Conservation (phyloP, 2,888 invertebrate species). For the Thecocarcelia acutangulata region DNA sequence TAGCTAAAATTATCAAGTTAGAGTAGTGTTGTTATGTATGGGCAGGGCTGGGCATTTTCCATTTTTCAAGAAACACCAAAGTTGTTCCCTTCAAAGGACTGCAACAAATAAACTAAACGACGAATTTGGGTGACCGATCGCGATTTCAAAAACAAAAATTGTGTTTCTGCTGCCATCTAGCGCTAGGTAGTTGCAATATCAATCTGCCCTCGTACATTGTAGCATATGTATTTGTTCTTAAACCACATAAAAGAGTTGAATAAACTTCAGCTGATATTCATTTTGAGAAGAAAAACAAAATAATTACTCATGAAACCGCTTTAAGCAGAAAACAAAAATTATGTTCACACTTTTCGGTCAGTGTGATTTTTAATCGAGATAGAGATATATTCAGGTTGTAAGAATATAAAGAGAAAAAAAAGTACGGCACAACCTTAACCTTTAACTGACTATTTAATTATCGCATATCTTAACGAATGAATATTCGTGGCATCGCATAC, state of each 20-base stretch:
- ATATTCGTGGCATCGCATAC: not conserved
- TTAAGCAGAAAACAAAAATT: constrained; percentile 36
- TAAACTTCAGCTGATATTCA: constrained; percentile 4
- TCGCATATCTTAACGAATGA: not conserved
- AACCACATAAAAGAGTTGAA: constrained; percentile 7
- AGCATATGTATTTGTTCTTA: too few relatives aligned
- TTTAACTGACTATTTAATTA: not conserved
- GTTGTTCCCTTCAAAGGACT: too few relatives aligned
- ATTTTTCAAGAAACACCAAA: too few relatives aligned
- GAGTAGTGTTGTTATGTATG: too few relatives aligned
- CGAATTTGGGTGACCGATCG: too few relatives aligned
- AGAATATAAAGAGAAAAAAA: not conserved
- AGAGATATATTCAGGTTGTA: constrained; percentile 24
- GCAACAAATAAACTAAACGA: too few relatives aligned
- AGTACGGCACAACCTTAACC: not conserved
- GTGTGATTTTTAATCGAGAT: constrained; percentile 45
- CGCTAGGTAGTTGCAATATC: too few relatives aligned
- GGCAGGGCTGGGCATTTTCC: too few relatives aligned
- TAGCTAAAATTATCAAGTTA: too few relatives aligned
- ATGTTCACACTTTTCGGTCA: constrained; percentile 52
- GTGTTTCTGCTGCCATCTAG: too few relatives aligned
- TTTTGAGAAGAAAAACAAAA: constrained; percentile 2
- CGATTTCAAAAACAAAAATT: too few relatives aligned
- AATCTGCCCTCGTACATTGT: too few relatives aligned
- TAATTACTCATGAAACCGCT: constrained; percentile 42